Evolutionary conservation across 1,140 invertebrate species (phyloP), one percentile per base, ranked within the genome.

Genomic region (Vanessa atalanta): DNA sequence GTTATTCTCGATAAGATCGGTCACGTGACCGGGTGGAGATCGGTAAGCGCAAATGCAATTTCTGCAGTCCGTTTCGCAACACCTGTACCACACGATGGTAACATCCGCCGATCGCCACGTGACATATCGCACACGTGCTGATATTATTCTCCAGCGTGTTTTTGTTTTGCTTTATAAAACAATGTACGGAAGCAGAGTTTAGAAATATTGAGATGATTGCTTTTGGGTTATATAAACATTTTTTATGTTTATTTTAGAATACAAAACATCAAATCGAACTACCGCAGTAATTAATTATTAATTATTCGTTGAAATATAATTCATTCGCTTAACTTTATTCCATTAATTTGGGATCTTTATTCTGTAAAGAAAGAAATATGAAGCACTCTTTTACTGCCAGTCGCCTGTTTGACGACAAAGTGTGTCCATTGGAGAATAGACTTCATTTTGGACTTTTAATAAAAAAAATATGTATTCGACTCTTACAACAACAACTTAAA

Each of bases 61-160:
- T 70, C 67, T 37, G 47, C 37, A 78, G 76, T 78, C 75, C 69
- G 43, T 75, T 85, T 82, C 78, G 77, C 79, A 79, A 85, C 63
- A 72, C 68, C 69, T 65, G 68, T 70, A 20, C 68, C 15, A 13
- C 47, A 47, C 37, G 23, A 20, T n/a, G 37, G 51, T 69, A 75
- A 79, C 79, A 79, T 82, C 80, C 84, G 77, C 37, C 43, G 71
- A 55, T 48, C 47, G 47, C 70, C 81, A 72, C 79, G 78, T 80
- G 84, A 84, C 81, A 72, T 70, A 26, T 70, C 68, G 69, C 75
- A 80, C 78, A 72, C 76, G 75, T 47, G 65, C 70, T 68, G 60
- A 73, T 66, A 73, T 57, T 51, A 65, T 61, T 66, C 20, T 48
- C 26, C 47, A 66, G 16, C 47, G 13, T 61, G 57, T 61, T 61